Conservation (phyloP, 2,888 invertebrate genomes). For the Ashinkailepas kermadecensis region DNA sequence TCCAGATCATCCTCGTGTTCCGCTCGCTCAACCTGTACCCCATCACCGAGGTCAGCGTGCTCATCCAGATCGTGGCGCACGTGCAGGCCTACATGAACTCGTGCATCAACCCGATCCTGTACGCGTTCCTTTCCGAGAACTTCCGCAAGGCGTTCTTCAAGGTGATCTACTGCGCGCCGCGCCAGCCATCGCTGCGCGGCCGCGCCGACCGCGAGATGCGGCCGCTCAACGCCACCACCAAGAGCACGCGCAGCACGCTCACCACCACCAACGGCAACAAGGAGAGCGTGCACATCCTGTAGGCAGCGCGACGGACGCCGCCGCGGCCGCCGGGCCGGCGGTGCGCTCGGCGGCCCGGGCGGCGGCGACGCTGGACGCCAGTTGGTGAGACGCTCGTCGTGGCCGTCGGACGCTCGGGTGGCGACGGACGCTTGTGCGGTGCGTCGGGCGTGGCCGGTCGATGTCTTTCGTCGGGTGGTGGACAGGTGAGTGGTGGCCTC, state of each 20-base stretch:
- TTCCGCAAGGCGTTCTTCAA: conserved; percentile 49
- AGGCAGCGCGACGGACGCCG: background rate
- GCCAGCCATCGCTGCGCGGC: background rate
- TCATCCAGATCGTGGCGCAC: conserved; percentile 67
- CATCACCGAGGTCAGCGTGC: conserved; percentile 55
- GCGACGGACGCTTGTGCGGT: too few species aligned
- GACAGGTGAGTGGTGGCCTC: too few species aligned
- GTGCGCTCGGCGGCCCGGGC: too few species aligned
- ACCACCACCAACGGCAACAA: conserved; percentile 18
- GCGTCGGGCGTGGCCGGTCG: too few species aligned
- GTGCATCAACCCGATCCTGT: conserved; percentile 88
- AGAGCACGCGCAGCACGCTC: background rate
- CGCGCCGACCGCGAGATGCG: background rate
- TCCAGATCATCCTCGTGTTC: conserved; percentile 72
- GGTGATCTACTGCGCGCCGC: conserved; percentile 31
- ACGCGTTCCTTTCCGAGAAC: conserved; percentile 89
- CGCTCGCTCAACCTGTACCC: conserved; percentile 66
- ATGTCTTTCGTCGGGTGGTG: too few species aligned
- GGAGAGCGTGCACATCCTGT: conserved; percentile 16
- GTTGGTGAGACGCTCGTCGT: too few species aligned
- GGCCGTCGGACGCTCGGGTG: too few species aligned
- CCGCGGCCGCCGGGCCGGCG: too few species aligned
- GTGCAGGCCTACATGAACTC: conserved; percentile 87
- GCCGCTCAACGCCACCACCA: background rate
- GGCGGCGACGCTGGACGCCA: too few species aligned